These are phyloP conservation scores for Protonibea diacanthus DNA, from an alignment of 2,797 vertebrate genomes.

Conservation along the genomic window DNA sequence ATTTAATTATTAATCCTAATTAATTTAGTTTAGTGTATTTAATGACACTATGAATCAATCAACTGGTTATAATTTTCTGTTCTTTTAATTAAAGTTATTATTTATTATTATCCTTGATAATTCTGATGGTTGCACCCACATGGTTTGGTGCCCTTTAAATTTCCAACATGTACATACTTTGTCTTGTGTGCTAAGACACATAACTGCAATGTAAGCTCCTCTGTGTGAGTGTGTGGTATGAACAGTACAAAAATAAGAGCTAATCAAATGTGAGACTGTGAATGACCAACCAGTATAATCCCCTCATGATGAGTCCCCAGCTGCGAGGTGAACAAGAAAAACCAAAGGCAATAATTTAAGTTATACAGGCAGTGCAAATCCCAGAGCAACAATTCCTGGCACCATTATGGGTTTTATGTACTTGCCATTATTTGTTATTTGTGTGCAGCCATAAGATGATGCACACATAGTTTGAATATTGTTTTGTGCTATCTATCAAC, in stretches of 20 bases:
- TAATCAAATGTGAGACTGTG: slow-evolving; percentile 1
- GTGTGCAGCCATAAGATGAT: not conserved
- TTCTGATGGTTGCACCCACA: no score
- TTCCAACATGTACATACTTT: no score
- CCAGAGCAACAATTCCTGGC: not conserved
- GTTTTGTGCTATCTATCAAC: not conserved
- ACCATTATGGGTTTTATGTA: not conserved
- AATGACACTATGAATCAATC: no score
- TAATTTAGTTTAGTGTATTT: no score
- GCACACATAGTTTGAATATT: not conserved
- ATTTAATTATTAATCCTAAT: no score
- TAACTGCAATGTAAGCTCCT: not conserved
- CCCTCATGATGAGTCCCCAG: not conserved
- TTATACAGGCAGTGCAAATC: not conserved
- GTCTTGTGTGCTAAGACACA: not conserved
- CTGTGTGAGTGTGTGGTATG: not conserved
- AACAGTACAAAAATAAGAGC: not conserved
- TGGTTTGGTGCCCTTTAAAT: no score
- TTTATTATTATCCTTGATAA: no score
- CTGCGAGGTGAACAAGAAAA: not conserved
- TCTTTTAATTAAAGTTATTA: no score
- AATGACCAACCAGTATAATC: not conserved
- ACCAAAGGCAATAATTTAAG: not conserved
- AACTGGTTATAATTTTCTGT: no score
- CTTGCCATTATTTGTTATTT: not conserved